phyloP scores from a whole-genome alignment of 2,113 vertebrate genomes.

The Gyps fulvus region DNA sequence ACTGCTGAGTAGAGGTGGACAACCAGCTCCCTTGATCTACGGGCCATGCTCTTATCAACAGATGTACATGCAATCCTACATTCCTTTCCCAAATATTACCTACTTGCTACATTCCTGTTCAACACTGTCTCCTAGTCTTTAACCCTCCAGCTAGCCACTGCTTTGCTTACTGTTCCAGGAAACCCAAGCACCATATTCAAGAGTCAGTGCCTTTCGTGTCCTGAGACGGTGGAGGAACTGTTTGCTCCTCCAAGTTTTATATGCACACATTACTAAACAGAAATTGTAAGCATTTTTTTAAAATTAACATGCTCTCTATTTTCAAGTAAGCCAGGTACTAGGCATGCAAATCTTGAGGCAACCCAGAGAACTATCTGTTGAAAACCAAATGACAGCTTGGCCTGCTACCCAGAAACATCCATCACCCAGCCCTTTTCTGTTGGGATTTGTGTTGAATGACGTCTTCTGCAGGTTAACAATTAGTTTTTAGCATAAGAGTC shows the following conservation, averaged over 20 bases:
- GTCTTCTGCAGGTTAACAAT: slow-evolving; percentile 73
- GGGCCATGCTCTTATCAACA: neutral
- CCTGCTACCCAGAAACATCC: slow-evolving; percentile 62
- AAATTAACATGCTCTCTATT: neutral
- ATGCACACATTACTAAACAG: neutral
- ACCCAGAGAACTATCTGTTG: slow-evolving; percentile 44
- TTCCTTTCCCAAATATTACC: neutral
- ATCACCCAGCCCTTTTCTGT: slow-evolving; percentile 62
- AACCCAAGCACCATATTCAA: neutral
- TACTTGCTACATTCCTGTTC: neutral
- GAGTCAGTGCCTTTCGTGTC: neutral
- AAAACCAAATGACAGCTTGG: slow-evolving; percentile 64
- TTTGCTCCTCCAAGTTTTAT: neutral
- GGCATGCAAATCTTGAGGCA: neutral
- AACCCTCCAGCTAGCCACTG: neutral
- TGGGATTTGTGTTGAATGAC: slow-evolving; percentile 71
- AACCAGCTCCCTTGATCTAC: neutral
- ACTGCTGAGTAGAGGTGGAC: neutral
- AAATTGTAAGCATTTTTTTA: neutral
- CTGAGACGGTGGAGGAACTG: neutral
- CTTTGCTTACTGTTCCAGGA: neutral
- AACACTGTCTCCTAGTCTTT: neutral
- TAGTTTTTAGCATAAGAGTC: slow-evolving; percentile 67
- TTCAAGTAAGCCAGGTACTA: slow-evolving; percentile 19
- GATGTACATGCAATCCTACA: neutral